phyloP scores from a whole-genome alignment of 2,113 vertebrate genomes.

The Butorides virescens region DNA sequence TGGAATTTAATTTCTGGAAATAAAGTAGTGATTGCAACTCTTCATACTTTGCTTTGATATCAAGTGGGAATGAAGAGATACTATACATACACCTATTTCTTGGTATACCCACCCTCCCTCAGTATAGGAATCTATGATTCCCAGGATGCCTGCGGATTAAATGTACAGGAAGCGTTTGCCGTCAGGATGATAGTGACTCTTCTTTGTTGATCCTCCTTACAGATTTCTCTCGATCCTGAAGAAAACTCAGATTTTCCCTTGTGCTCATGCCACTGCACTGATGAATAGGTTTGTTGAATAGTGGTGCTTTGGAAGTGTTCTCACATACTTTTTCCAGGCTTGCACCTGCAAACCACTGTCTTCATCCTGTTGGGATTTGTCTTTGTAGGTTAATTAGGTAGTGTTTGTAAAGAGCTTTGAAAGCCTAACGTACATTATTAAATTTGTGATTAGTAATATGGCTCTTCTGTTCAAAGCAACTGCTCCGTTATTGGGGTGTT shows the following conservation, averaged over 20 bases:
- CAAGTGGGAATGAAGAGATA: not conserved
- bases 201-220: not conserved
- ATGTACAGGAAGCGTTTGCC: not conserved
- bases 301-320: not conserved
- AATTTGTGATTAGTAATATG: not conserved
- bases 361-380: conserved; percentile 45
- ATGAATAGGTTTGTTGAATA: not conserved
- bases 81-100: not conserved
- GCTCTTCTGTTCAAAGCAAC: conserved; percentile 33
- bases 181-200: not conserved
- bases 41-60: not conserved
- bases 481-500: conserved; percentile 34
- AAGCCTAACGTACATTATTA: not conserved
- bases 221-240: not conserved
- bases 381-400: conserved; percentile 20
- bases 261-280: not conserved
- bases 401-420: conserved; percentile 46
- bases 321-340: not conserved
- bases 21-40: not conserved
- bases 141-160: not conserved
- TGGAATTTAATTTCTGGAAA: not conserved
- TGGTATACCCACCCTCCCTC: fast-evolving
- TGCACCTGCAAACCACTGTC: not conserved
- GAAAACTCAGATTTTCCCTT: not conserved
- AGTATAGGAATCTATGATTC: not conserved